phyloP scores from a whole-genome alignment of 2,113 vertebrate species.

The Limnothrissa miodon region DNA sequence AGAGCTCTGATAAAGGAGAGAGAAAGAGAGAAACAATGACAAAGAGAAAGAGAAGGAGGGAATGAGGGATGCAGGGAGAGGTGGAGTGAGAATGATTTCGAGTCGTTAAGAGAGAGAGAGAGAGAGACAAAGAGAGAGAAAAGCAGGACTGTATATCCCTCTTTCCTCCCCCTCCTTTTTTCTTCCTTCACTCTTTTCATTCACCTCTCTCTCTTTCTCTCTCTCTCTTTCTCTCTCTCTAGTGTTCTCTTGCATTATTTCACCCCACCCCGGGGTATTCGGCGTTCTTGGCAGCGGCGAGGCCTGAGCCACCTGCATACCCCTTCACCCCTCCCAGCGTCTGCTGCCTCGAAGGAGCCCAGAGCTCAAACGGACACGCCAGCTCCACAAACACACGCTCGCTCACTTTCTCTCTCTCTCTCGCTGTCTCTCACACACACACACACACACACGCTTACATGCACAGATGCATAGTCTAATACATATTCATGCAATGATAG shows the following conservation, averaged over 20 bases:
- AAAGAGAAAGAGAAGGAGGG: neutral
- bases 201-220: neutral
- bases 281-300: constrained; percentile 70
- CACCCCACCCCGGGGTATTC: constrained; percentile 67
- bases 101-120: neutral
- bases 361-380: constrained; percentile 13
- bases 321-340: constrained; percentile 43
- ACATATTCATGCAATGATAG: constrained; percentile 3
- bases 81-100: neutral
- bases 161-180: neutral
- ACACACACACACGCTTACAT: neutral
- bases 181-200: neutral
- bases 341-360: constrained; percentile 7
- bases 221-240: constrained; percentile 5
- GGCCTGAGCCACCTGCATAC: constrained; percentile 72
- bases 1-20: constrained; percentile 62
- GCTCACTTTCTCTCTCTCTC: too few species aligned
- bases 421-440: too few species aligned
- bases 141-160: neutral
- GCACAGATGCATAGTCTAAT: neutral
- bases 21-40: neutral
- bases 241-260: constrained; percentile 56
- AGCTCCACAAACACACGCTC: neutral
- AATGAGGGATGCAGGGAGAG: neutral
- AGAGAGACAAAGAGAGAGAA: neutral